Percentiles rank a stretch among this genome's conserved stretches.
Conservation (phyloP, 2,888 invertebrate genomes). For the Dasysyrphus albostriatus region DNA sequence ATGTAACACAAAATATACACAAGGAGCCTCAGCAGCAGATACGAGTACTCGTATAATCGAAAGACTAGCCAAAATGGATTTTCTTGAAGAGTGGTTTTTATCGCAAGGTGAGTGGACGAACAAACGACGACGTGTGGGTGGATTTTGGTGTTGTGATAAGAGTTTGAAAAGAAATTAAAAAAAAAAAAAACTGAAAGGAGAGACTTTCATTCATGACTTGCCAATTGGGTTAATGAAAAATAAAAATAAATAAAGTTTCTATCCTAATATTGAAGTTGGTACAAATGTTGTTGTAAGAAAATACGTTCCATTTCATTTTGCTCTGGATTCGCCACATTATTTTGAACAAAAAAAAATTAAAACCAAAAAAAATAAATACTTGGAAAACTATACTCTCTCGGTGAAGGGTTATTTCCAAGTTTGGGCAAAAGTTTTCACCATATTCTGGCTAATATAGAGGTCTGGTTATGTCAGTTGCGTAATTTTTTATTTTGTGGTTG, state of each 20-base stretch:
- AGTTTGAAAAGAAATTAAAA: slow-evolving; percentile 19
- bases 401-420: slow-evolving; percentile 49
- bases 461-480: slow-evolving; percentile 57
- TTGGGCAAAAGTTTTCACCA: slow-evolving; percentile 48
- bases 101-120: slow-evolving; percentile 82
- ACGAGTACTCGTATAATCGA: slow-evolving; percentile 21
- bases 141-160: slow-evolving; percentile 53
- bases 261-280: neutral
- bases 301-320: neutral
- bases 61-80: slow-evolving; percentile 79
- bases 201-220: slow-evolving; percentile 54
- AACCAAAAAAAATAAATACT: slow-evolving; percentile 12
- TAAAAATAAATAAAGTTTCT: slow-evolving; percentile 37
- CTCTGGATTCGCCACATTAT: neutral
- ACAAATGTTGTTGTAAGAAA: neutral
- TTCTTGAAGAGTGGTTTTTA: slow-evolving; percentile 83
- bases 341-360: slow-evolving; percentile 3
- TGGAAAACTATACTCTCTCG: neutral
- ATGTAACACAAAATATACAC: slow-evolving; percentile 59
- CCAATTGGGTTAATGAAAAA: slow-evolving; percentile 60
- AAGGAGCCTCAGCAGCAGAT: slow-evolving; percentile 41
- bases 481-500: slow-evolving; percentile 43
- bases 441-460: slow-evolving; percentile 39
- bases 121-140: slow-evolving; percentile 52
- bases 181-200: slow-evolving; percentile 25